Evolutionary conservation across 2,797 vertebrate genomes (phyloP).

Genomic region (Alfaro cultratus): DNA sequence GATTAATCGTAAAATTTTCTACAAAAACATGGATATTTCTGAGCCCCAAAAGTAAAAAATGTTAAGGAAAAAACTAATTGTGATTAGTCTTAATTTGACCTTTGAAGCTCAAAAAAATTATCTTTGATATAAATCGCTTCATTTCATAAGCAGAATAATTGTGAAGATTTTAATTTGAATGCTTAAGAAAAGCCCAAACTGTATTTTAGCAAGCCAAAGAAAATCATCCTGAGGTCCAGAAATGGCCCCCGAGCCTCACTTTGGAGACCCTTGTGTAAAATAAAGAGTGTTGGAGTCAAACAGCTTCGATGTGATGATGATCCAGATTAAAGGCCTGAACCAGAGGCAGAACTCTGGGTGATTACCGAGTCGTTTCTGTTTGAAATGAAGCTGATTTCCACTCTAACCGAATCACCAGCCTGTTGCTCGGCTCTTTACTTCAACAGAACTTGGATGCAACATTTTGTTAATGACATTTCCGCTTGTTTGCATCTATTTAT

Average conservation of each 20-base stretch:
- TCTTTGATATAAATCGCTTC: background rate
- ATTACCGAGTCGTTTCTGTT: background rate
- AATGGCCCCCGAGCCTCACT: background rate
- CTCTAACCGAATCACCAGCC: background rate
- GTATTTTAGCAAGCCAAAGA: background rate
- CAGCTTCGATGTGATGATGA: background rate
- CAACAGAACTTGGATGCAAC: background rate
- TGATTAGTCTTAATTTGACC: too few relatives aligned
- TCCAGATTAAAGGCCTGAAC: background rate
- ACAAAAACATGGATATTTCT: too few relatives aligned
- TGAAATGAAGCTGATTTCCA: background rate
- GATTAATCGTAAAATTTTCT: too few relatives aligned
- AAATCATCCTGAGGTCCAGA: background rate
- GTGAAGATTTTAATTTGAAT: background rate
- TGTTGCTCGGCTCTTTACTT: background rate
- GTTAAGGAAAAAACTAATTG: too few relatives aligned
- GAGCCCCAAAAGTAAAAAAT: too few relatives aligned
- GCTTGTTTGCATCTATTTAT: conserved; percentile 24
- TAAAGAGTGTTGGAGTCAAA: background rate
- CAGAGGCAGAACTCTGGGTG: background rate
- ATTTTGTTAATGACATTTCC: conserved; percentile 10
- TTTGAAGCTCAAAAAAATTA: too few relatives aligned
- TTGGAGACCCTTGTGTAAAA: background rate
- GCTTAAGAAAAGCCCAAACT: too few relatives aligned
- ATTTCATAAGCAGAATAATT: background rate